A percentile compares a stretch with the other conserved stretches of the same genome.
These are phyloP conservation scores for Bembecia ichneumoniformis DNA, from an alignment of 2,888 invertebrate genomes.

Conservation along the genomic window DNA sequence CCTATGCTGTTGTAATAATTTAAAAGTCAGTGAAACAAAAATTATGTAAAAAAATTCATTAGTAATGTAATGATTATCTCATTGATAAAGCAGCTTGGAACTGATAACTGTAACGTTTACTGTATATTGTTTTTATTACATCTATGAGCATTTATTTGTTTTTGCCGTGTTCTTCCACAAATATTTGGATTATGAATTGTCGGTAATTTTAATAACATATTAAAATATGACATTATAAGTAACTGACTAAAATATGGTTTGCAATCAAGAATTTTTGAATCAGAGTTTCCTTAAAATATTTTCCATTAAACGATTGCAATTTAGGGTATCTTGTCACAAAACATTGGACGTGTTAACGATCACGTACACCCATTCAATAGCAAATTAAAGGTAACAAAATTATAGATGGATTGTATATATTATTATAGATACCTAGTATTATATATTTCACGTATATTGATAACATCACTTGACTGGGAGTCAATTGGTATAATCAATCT, in stretches of 20 bases:
- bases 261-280: too few species aligned
- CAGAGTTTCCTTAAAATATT: background rate
- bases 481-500: conserved; percentile 47
- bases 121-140: background rate
- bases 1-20: too few species aligned
- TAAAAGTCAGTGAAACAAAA: too few species aligned
- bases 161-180: too few species aligned
- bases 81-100: conserved; percentile 1
- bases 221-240: too few species aligned
- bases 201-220: too few species aligned
- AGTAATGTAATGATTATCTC: conserved; percentile 4
- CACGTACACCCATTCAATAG: background rate
- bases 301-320: too few species aligned
- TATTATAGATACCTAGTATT: background rate
- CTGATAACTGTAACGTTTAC: conserved; percentile 3
- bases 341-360: background rate
- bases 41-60: conserved; percentile 4
- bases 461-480: conserved; percentile 8
- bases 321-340: background rate
- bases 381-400: too few species aligned
- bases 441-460: background rate
- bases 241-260: too few species aligned
- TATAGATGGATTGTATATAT: too few species aligned
- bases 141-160: too few species aligned
- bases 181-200: too few species aligned